Evolutionary conservation across 1,140 invertebrate species (phyloP), one percentile per base, ranked within the genome.

Genomic region (Holotrichia oblita): DNA sequence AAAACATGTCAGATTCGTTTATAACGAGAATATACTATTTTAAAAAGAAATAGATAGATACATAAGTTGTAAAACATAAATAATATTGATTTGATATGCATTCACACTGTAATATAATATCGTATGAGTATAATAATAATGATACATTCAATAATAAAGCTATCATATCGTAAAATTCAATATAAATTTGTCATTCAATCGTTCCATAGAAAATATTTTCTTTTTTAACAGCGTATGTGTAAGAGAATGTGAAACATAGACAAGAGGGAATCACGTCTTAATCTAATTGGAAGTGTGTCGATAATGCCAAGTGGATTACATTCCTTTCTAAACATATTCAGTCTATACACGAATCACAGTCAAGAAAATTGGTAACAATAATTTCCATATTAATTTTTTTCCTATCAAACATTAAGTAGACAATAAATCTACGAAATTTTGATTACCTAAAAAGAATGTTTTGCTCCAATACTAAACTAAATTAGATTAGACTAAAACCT

Each of bases 261-360:
- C n/a, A n/a, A n/a, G n/a, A n/a, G n/a, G n/a, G n/a, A n/a, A n/a
- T n/a, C n/a, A n/a, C 27, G 27, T 1, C 27, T 34, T 34, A 34
- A 34, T 34, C 27, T 34, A 34, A 34, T 34, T 34, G 27, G 27
- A 34, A 34, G 4, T 34, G n/a, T n/a, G 2, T 34, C 27, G 27
- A 69, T 34, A 69, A 69, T 69, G 61, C 61, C 61, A 69, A 69
- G 10, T 69, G 27, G 24, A 17, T 17, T 7, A 55, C 14, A n/a
- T 55, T 55, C 6, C 1, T 27, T 17, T 27, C 61, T 69, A 69
- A 9, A 69, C 17, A 22, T 69, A 69, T 69, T 69, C 73, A 74
- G 73, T 74, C 73, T 74, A 74, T 74, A 40, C 6, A 40, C n/a
- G 41, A 42, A 74, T 74, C 73, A 74, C 73, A 74, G 73, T 74